Evolutionary conservation across 1,140 invertebrate genomes (phyloP).

Genomic region (Hormaphis cornu): DNA sequence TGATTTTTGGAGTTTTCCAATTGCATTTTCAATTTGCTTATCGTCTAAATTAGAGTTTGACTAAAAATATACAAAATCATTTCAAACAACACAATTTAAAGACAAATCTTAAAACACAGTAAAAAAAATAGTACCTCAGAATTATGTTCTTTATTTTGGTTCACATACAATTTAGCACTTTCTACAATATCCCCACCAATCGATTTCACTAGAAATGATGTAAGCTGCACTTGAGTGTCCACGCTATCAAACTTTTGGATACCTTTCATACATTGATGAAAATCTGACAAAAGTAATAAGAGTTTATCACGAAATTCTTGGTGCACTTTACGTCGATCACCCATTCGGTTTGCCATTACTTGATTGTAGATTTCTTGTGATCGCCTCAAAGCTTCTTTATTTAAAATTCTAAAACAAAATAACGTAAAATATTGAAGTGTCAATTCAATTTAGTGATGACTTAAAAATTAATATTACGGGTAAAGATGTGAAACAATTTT

Average conservation of each 20-base stretch:
- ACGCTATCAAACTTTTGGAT: slow-evolving; percentile 53
- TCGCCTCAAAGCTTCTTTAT: slow-evolving; percentile 48
- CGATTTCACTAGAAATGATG: slow-evolving; percentile 74
- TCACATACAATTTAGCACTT: slow-evolving; percentile 37
- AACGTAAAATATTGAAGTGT: slow-evolving; percentile 18
- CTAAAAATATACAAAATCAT: slow-evolving; percentile 44
- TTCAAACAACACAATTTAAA: not conserved
- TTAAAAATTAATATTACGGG: slow-evolving; percentile 44
- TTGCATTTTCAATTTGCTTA: slow-evolving; percentile 53
- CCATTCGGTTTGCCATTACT: slow-evolving; percentile 55
- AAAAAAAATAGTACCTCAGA: not conserved
- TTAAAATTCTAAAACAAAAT: slow-evolving; percentile 44
- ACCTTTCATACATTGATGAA: slow-evolving; percentile 77
- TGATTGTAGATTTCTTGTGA: slow-evolving; percentile 62
- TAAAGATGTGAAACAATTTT: slow-evolving; percentile 50
- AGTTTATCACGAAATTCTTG: slow-evolving; percentile 72
- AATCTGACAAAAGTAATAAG: slow-evolving; percentile 62
- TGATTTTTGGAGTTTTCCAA: slow-evolving; percentile 54
- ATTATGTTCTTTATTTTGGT: slow-evolving; percentile 25
- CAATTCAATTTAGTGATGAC: slow-evolving; percentile 3
- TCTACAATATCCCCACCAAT: slow-evolving; percentile 73
- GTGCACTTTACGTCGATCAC: slow-evolving; percentile 63
- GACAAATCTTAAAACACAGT: not conserved
- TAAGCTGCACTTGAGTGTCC: slow-evolving; percentile 56
- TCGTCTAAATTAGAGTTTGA: slow-evolving; percentile 43